Evolutionary conservation across 2,113 vertebrate species (phyloP).

Genomic region (Engystomops pustulosus): DNA sequence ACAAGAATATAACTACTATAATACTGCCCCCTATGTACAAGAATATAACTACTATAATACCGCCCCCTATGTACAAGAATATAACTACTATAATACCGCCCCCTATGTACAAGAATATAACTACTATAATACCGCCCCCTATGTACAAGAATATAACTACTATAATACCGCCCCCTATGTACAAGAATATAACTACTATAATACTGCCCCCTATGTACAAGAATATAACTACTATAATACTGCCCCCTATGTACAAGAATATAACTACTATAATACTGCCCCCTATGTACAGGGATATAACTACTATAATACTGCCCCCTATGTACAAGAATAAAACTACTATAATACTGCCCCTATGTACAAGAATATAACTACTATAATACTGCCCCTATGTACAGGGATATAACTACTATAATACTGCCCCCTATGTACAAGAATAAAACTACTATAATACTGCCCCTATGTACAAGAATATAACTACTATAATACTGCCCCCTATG

Average conservation of each 20-base stretch:
- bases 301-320: not conserved
- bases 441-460: not conserved
- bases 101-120: too few species aligned
- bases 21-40: too few species aligned
- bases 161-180: too few species aligned
- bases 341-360: slow-evolving; percentile 3
- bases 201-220: too few species aligned
- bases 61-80: too few species aligned
- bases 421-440: not conserved
- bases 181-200: too few species aligned
- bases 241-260: not conserved
- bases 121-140: too few species aligned
- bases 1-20: too few species aligned
- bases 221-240: too few species aligned
- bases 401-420: slow-evolving; percentile 11
- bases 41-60: too few species aligned
- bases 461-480: slow-evolving; percentile 12
- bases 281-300: not conserved
- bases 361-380: slow-evolving; percentile 8
- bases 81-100: too few species aligned
- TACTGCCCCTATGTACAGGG: not conserved
- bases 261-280: slow-evolving; percentile 10
- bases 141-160: too few species aligned
- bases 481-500: slow-evolving; percentile 10
- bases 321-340: not conserved